Evolutionary conservation across 2,888 invertebrate genomes (phyloP).

Genomic region (Endomychus coccineus): DNA sequence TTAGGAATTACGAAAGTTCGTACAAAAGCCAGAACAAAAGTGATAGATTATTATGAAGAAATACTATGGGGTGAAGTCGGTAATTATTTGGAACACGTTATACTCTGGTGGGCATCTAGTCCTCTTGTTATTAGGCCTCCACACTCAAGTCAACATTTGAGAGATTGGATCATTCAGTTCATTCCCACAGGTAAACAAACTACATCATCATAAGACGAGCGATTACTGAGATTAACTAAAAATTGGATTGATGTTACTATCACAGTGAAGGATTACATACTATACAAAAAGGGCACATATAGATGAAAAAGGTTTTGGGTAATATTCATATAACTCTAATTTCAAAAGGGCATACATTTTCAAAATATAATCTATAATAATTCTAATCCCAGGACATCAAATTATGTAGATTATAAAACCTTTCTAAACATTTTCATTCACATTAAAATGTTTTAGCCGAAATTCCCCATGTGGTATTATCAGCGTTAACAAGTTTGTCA

Average conservation of each 20-base stretch:
- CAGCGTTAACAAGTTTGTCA: slow-evolving; percentile 65
- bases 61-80: slow-evolving; percentile 77
- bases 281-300: no score
- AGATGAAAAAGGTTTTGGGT: background rate
- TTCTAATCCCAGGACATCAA: no score
- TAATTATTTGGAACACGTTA: slow-evolving; percentile 69
- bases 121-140: slow-evolving; percentile 61
- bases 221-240: no score
- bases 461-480: slow-evolving; percentile 57
- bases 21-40: slow-evolving; percentile 54
- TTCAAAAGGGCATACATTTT: no score
- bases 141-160: slow-evolving; percentile 55
- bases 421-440: background rate
- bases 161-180: slow-evolving; percentile 58
- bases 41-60: slow-evolving; percentile 64
- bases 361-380: no score
- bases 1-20: slow-evolving; percentile 54
- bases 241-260: no score
- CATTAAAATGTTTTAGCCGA: slow-evolving; percentile 39
- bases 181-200: slow-evolving; percentile 47
- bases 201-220: no score
- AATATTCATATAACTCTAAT: background rate
- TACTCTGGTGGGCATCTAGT: slow-evolving; percentile 76
- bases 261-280: no score
- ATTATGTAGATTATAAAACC: no score